These are phyloP conservation scores for Drosophila burlai DNA, from an alignment of 1,140 invertebrate genomes.

Conservation along the genomic window DNA sequence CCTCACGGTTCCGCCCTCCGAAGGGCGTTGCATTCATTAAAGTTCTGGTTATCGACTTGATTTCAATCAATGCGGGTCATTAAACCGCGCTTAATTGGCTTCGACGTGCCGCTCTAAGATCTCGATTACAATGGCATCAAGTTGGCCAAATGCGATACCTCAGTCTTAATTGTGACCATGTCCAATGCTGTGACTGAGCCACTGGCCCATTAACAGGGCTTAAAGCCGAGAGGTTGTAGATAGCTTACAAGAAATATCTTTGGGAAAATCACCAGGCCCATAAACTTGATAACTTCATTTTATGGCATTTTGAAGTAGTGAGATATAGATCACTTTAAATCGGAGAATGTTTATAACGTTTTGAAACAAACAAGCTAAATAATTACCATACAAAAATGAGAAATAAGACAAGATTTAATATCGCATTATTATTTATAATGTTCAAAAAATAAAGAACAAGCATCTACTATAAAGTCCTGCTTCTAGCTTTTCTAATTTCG, in stretches of 20 bases:
- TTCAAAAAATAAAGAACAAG: not conserved
- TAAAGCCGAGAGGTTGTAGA: not conserved
- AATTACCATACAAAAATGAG: not conserved
- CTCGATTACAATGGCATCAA: conserved; percentile 45
- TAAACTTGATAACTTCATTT: conserved; percentile 10
- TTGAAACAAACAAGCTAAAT: not conserved
- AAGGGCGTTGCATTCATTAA: conserved; percentile 58
- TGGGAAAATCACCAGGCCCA: conserved; percentile 9
- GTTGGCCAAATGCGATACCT: conserved; percentile 38
- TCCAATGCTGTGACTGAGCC: conserved; percentile 9
- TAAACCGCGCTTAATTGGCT: conserved; percentile 47
- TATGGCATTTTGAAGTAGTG: not conserved
- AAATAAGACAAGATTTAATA: not conserved
- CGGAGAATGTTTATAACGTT: no score
- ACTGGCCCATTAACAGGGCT: conserved; percentile 56
- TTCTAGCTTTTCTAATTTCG: not conserved
- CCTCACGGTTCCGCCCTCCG: conserved; percentile 27
- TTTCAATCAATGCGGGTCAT: conserved; percentile 43
- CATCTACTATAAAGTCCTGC: not conserved
- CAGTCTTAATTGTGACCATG: conserved; percentile 26
- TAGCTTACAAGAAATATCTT: conserved; percentile 18
- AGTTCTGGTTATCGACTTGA: conserved; percentile 49
- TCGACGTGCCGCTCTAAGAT: conserved; percentile 28
- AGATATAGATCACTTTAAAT: conserved; percentile 7
- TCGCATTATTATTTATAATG: not conserved